phyloP scores from a whole-genome alignment of 1,140 invertebrate species.

The Pogonomyrmex barbatus region DNA sequence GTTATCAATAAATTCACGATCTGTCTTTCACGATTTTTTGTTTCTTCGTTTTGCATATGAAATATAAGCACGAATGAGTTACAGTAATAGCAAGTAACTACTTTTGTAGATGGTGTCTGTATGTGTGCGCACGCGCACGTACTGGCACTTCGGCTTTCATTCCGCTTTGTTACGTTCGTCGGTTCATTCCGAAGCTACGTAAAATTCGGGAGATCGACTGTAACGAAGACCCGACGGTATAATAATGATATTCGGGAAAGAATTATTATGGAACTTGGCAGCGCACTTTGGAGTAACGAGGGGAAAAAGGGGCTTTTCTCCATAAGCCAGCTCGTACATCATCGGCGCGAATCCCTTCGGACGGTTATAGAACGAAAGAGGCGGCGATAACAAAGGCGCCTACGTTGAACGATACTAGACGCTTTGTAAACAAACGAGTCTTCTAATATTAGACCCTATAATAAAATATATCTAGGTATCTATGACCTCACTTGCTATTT shows the following conservation, averaged over 20 bases:
- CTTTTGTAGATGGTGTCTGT: background rate
- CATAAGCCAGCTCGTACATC: slow-evolving; percentile 77
- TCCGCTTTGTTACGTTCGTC: slow-evolving; percentile 54
- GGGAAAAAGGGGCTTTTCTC: slow-evolving; percentile 77
- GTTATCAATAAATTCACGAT: slow-evolving; percentile 24
- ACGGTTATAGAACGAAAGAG: slow-evolving; percentile 77
- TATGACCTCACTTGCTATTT: slow-evolving; percentile 36
- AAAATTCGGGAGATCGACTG: slow-evolving; percentile 65
- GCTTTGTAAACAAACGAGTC: slow-evolving; percentile 74
- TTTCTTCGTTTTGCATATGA: background rate
- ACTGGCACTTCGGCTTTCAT: slow-evolving; percentile 6
- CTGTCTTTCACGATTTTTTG: background rate
- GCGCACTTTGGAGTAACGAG: slow-evolving; percentile 77
- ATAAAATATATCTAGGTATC: slow-evolving; percentile 45
- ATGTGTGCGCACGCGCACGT: background rate
- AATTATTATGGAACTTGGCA: slow-evolving; percentile 79
- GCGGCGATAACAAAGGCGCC: slow-evolving; percentile 76
- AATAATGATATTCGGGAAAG: slow-evolving; percentile 80
- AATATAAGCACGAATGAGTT: slow-evolving; percentile 30
- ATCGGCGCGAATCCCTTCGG: slow-evolving; percentile 75
- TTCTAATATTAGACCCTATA: slow-evolving; percentile 50
- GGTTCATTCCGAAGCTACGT: slow-evolving; percentile 46
- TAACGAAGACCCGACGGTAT: slow-evolving; percentile 63
- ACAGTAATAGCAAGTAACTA: background rate
- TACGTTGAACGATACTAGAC: slow-evolving; percentile 59